Base-by-base conservation (phyloP, 2,113 vertebrate genomes). In the Felis chaus region DNA sequence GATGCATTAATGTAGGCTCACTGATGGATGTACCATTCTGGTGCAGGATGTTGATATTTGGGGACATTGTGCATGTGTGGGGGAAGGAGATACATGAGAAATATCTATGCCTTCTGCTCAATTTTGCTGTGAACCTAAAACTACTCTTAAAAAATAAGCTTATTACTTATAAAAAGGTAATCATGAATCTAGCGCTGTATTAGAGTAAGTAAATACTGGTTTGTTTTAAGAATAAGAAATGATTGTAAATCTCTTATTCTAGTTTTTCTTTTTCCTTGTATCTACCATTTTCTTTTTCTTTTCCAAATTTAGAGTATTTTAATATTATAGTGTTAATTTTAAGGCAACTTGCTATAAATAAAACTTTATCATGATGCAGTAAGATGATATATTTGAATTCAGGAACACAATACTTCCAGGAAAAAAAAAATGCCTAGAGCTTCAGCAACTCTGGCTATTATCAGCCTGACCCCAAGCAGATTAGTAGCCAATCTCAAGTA, bases 151-250 rank as follows among this genome's bases (percentile, higher is more conserved):
- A 69, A 57, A 80, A 74, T 48, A 78, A 66, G 21, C 66, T 65
- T 39, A 65, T 39, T 50, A 50, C 69, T 82, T 21, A 91, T 25
- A 55, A 84, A 86, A 39, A 73, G 15, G 63, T 63, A 7, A 63
- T n/a, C 15, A 14, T 25, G 3, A 0, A 5, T 55, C 31, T 94
- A 45, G 53, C 14, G 15, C 14, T 74, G 36, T 27, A 18, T 80
- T 82, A 71, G 7, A 15, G 8, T 57, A 68, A 82, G 36, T 50
- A 21, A 79, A 68, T 53, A 1, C 29, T 89, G 5, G 18, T 33
- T 96, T 91, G 7, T 45, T 68, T 76, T 73, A 86, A 39, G 71
- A 84, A 36, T 69, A 65, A 71, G 5, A 90, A 90, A 45, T 85
- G 31, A 18, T 41, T 82, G 1, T 39, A 45, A 21, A 31, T 69